Evolutionary conservation across 2,797 vertebrate species (phyloP), one percentile per base, ranked within the genome.

Genomic region (Urophycis tenuis): DNA sequence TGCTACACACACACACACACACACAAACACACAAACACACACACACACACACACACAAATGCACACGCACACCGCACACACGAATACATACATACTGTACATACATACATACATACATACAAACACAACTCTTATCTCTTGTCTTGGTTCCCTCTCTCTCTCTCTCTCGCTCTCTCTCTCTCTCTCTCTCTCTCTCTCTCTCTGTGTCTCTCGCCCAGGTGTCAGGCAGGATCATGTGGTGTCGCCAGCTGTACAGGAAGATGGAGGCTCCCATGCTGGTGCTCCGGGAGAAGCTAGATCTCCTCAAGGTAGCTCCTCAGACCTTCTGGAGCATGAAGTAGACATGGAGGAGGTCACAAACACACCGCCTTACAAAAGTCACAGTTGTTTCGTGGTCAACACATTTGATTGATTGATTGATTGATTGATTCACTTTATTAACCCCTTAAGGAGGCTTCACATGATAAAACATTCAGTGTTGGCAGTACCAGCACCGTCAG

Each of bases 161-260:
- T 72, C 19, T 75, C 39, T 77, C 29, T 76, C 41, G n/a, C n/a
- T 25, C 64, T 15, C 64, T 30, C 2, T 15, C 11, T 30, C 64
- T 30, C 9, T n/a, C 72, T 12, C 29, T 87, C 2, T 73, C 64
- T 32, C n/a, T 12, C 35, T 80, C 30, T 80, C 25, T 81, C 30
- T 79, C 30, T 36, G 31, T 32, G 45, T 60, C 35, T 60, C 67
- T 69, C 45, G 83, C 85, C 81, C 85, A 95, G 95, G 88, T 95
- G 76, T 81, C 94, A 22, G 94, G 94, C 14, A 92, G 93, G 85
- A 91, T 95, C 74, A 89, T 94, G 87, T 96, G 95, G 95, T 90
- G 93, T 79, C 92, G 91, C 22, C 93, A 94, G 80, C 91, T 96
- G 9, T 93, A 92, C 87, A 92, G 92, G 82, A 95, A 93, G 90